Percentiles rank a stretch among this genome's conserved stretches.
Conservation (phyloP, 2,113 vertebrate genomes). For the Amazona guildingii region DNA sequence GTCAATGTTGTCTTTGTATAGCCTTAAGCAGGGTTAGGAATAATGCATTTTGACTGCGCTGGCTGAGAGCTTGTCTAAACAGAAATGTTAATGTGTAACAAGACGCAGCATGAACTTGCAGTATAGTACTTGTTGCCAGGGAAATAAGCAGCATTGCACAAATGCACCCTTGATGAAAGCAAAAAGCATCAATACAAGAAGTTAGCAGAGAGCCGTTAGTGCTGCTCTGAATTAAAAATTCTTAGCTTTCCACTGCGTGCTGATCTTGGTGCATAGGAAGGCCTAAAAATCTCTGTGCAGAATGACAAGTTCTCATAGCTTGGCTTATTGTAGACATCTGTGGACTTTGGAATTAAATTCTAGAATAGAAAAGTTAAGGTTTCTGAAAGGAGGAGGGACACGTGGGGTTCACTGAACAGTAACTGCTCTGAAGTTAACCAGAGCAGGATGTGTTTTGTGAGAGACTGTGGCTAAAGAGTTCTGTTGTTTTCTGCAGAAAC, state of each 20-base stretch:
- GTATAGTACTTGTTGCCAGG: neutral
- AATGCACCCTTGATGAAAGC: neutral
- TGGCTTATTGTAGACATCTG: neutral
- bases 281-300: neutral
- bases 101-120: neutral
- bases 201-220: neutral
- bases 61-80: neutral
- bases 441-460: neutral
- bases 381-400: neutral
- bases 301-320: neutral
- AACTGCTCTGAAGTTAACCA: neutral
- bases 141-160: neutral
- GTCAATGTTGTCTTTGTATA: neutral
- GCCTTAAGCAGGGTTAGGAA: neutral
- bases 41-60: neutral
- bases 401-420: neutral
- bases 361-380: neutral
- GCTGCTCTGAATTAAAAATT: neutral
- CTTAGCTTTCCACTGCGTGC: neutral
- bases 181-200: neutral
- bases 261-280: neutral
- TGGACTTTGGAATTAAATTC: neutral
- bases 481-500: slow-evolving; percentile 76
- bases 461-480: neutral
- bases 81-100: neutral